phyloP scores from a whole-genome alignment of 1,140 invertebrate species.

The Wiebesia pumilae region DNA sequence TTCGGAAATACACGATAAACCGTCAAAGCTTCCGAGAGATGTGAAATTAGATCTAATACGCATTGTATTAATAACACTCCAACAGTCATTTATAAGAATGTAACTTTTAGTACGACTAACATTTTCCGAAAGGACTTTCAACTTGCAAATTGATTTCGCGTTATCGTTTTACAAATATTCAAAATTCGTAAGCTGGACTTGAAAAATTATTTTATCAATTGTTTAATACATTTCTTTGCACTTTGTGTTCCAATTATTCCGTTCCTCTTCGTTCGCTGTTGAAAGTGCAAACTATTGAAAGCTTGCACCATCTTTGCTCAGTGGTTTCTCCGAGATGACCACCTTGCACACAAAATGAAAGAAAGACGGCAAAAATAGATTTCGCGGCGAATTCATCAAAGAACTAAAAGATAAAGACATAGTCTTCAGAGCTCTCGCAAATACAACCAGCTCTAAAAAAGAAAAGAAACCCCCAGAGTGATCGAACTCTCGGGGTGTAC shows the following conservation, averaged over 20 bases:
- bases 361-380: constrained; percentile 40
- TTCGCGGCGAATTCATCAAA: constrained; percentile 28
- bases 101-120: too few relatives aligned
- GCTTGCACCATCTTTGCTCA: constrained; percentile 33
- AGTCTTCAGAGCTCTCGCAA: not conserved
- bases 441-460: constrained; percentile 4
- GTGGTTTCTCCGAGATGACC: constrained; percentile 2
- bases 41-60: too few relatives aligned
- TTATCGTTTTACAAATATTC: too few relatives aligned
- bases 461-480: constrained; percentile 18
- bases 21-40: too few relatives aligned
- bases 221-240: too few relatives aligned
- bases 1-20: too few relatives aligned
- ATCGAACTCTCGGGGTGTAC: not conserved
- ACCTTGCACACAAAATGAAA: not conserved
- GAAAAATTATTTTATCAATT: too few relatives aligned
- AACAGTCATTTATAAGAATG: too few relatives aligned
- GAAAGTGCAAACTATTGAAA: not conserved
- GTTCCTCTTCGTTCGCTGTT: not conserved
- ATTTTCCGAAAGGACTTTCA: too few relatives aligned
- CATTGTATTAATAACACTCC: too few relatives aligned
- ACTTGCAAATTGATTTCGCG: too few relatives aligned
- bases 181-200: too few relatives aligned
- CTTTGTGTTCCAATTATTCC: not conserved
- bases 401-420: not conserved